A percentile compares a stretch with the other conserved stretches of the same genome.
Conservation (phyloP, 2,797 vertebrate genomes). For the Threskiornis aethiopicus region DNA sequence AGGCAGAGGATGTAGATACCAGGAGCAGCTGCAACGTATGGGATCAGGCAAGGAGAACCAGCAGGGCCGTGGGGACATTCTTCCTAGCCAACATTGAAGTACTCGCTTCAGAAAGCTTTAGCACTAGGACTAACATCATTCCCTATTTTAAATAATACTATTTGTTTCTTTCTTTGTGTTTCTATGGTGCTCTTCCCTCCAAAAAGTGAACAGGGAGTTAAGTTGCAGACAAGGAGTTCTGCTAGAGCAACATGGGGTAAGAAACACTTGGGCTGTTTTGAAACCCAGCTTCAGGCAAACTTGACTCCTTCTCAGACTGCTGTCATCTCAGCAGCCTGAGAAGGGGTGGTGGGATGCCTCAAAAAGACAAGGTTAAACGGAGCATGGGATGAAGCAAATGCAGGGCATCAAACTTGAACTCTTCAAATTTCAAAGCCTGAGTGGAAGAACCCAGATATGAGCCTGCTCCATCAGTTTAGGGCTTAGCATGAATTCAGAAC, state of each 20-base stretch:
- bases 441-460: not conserved
- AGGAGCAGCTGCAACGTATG: not conserved
- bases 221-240: not conserved
- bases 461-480: not conserved
- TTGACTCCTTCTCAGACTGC: not conserved
- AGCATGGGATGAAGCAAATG: not conserved
- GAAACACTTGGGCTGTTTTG: not conserved
- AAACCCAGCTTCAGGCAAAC: not conserved
- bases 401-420: not conserved
- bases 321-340: not conserved
- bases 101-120: not conserved
- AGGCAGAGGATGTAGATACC: not conserved
- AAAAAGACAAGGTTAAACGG: not conserved
- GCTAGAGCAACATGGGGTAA: not conserved
- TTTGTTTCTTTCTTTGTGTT: not conserved
- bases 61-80: not conserved
- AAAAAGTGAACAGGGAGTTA: not conserved
- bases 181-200: not conserved
- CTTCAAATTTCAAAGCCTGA: not conserved
- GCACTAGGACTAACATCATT: not conserved
- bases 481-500: not conserved
- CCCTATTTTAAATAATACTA: not conserved
- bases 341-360: not conserved
- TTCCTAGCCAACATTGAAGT: not conserved
- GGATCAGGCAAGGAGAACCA: not conserved